A percentile compares a stretch with the other conserved stretches of the same genome.
These are phyloP conservation scores for Adelognathus sp. DNA, from an alignment of 2,888 invertebrate species.

Conservation along the genomic window DNA sequence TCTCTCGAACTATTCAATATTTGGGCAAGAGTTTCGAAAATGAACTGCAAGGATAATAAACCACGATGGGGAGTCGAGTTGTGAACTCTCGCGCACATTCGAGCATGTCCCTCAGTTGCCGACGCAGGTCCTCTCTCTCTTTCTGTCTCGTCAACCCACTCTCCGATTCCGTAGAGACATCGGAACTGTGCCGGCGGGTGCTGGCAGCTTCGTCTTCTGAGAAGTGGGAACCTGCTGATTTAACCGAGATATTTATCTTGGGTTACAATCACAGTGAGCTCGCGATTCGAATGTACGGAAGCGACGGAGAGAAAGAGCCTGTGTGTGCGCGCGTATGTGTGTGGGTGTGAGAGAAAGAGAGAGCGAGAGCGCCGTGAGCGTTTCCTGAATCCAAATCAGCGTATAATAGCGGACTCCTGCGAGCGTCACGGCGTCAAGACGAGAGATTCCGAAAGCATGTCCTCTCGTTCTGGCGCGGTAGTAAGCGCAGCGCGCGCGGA, in stretches of 20 bases:
- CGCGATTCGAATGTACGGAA: conserved; percentile 34
- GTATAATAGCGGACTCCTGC: neutral
- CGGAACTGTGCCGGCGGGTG: conserved; percentile 19
- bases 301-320: neutral
- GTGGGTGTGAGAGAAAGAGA: too few relatives aligned
- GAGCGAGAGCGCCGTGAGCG: conserved; percentile 29
- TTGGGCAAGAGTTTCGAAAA: too few relatives aligned
- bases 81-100: conserved; percentile 31
- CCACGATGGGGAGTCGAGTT: neutral
- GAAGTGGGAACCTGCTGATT: conserved; percentile 61
- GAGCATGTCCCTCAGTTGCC: conserved; percentile 13
- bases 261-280: conserved; percentile 68
- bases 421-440: neutral
- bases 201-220: conserved; percentile 52
- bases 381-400: conserved; percentile 52
- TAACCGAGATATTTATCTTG: conserved; percentile 72
- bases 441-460: conserved; percentile 28
- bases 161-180: conserved; percentile 8
- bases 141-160: conserved; percentile 6
- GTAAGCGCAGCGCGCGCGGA: neutral
- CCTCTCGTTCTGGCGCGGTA: conserved; percentile 39
- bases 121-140: neutral
- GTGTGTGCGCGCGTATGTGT: too few relatives aligned
- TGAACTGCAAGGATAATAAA: too few relatives aligned
- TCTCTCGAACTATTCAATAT: too few relatives aligned